A percentile compares a stretch with the other conserved stretches of the same genome.
Conservation (phyloP, 1,140 invertebrate species). For the Homarus americanus region DNA sequence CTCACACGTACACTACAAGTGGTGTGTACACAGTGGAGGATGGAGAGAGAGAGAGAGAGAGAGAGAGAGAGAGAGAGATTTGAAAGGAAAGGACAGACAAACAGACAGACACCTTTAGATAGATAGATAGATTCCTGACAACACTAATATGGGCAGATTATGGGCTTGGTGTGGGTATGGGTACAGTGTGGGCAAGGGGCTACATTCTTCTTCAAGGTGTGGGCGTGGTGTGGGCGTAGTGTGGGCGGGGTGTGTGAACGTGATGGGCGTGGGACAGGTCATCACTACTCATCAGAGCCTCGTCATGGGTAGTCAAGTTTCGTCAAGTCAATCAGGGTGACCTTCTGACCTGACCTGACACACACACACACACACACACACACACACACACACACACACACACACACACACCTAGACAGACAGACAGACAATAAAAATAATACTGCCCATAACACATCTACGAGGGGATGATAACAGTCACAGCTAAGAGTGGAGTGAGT, state of each 20-base stretch:
- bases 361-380: neutral
- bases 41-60: conserved; percentile 14
- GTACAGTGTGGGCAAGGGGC: neutral
- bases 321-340: neutral
- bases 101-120: no score
- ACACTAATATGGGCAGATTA: no score
- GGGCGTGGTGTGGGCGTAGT: neutral
- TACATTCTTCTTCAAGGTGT: neutral
- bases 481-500: no score
- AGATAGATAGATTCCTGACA: no score
- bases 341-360: neutral
- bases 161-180: no score
- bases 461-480: no score
- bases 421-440: no score
- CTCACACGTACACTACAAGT: conserved; percentile 65
- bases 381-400: no score
- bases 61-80: no score
- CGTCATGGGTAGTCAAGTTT: neutral
- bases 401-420: no score
- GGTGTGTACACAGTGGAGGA: conserved; percentile 65
- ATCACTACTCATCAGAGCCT: neutral
- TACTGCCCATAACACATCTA: no score
- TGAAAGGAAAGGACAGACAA: no score
- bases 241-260: neutral
- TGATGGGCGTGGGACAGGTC: neutral